These are phyloP conservation scores for Sakesphorus luctuosus DNA, from an alignment of 2,113 vertebrate genomes.

Conservation along the genomic window DNA sequence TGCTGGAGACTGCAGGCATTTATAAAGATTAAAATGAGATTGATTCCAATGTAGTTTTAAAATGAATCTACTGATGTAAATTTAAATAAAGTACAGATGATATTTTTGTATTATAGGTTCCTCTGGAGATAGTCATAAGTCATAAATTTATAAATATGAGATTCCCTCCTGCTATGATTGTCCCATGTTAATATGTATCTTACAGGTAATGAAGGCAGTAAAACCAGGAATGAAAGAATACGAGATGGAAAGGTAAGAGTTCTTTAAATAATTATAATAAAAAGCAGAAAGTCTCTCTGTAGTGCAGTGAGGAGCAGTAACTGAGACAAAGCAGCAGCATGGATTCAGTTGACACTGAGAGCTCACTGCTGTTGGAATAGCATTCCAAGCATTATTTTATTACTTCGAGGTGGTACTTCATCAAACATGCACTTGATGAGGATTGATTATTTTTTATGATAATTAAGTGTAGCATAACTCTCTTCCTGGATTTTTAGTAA, in stretches of 20 bases:
- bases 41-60: conserved; percentile 19
- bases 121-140: conserved; percentile 22
- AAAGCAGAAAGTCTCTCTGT: neutral
- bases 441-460: conserved; percentile 33
- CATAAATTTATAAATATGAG: conserved; percentile 47
- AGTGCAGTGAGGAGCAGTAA: neutral
- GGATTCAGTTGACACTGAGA: neutral
- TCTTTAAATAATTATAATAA: conserved; percentile 53
- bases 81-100: neutral
- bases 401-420: neutral
- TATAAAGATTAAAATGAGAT: neutral
- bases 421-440: conserved; percentile 8
- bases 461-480: conserved; percentile 34
- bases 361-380: neutral
- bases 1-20: neutral
- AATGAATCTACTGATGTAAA: conserved; percentile 7
- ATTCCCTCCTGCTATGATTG: conserved; percentile 30
- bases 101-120: conserved; percentile 29
- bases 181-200: conserved; percentile 65
- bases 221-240: conserved; percentile 84
- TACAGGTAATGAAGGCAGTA: conserved; percentile 84
- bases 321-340: neutral
- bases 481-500: conserved; percentile 24
- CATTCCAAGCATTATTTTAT: neutral
- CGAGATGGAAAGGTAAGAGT: conserved; percentile 79